phyloP scores from a whole-genome alignment of 2,113 vertebrate species.

The Tupaia tana region DNA sequence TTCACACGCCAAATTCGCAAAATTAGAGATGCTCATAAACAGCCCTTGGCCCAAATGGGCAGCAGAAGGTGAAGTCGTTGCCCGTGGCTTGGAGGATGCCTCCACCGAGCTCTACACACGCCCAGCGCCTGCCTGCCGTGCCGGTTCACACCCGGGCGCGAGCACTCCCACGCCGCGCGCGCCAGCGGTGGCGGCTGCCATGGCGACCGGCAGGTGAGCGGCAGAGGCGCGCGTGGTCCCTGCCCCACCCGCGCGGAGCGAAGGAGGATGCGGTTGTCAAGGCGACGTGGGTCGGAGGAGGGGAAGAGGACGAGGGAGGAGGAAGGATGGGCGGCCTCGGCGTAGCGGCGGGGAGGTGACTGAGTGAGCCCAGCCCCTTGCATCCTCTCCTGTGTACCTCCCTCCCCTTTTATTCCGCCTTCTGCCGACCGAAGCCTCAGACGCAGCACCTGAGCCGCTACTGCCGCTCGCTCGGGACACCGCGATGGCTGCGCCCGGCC shows the following conservation, averaged over 20 bases:
- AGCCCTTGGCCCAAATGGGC: neutral
- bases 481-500: conserved; percentile 77
- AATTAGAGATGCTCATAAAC: neutral
- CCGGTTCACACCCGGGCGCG: conserved; percentile 29
- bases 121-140: neutral
- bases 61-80: neutral
- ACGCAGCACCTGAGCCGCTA: conserved; percentile 74
- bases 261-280: conserved; percentile 77
- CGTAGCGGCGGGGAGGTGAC: conserved; percentile 78
- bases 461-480: conserved; percentile 30
- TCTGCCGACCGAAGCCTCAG: conserved; percentile 50
- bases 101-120: neutral
- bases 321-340: conserved; percentile 80
- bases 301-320: conserved; percentile 59
- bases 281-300: conserved; percentile 72
- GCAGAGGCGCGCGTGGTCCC: conserved; percentile 72
- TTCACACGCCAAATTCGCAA: neutral
- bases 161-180: conserved; percentile 10
- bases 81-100: neutral
- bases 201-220: conserved; percentile 79
- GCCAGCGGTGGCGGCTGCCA: conserved; percentile 62
- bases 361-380: conserved; percentile 72
- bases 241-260: conserved; percentile 53
- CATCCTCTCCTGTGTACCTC: conserved; percentile 68
- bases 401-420: conserved; percentile 59